phyloP scores from a whole-genome alignment of 1,140 invertebrate genomes.

The Lysiphlebus fabarum region DNA sequence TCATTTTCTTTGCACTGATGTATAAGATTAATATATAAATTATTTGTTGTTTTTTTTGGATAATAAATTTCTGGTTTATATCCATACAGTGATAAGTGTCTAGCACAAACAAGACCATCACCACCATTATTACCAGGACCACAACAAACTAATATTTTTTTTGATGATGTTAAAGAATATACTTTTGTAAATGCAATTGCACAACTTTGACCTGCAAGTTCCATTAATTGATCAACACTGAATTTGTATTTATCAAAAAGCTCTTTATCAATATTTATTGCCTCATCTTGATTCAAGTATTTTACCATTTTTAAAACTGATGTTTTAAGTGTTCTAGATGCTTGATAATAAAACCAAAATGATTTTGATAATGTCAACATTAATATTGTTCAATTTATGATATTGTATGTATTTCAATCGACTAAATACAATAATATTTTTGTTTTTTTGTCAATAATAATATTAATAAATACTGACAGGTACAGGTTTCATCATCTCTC shows the following conservation, averaged over 20 bases:
- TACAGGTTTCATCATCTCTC: too few relatives aligned
- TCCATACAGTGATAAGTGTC: conserved; percentile 91
- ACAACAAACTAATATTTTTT: conserved; percentile 77
- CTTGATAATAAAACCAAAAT: too few relatives aligned
- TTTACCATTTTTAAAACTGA: conserved; percentile 57
- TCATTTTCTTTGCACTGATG: conserved; percentile 82
- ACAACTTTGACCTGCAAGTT: conserved; percentile 94
- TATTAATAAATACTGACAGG: too few relatives aligned
- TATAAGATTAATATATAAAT: conserved; percentile 78
- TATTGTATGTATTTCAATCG: too few relatives aligned
- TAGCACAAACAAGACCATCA: conserved; percentile 93
- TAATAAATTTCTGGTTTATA: conserved; percentile 83
- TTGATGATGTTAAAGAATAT: conserved; percentile 43
- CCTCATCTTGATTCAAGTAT: conserved; percentile 78
- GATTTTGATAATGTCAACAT: too few relatives aligned
- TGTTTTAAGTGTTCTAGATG: too few relatives aligned
- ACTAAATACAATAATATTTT: too few relatives aligned
- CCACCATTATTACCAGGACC: conserved; percentile 99
- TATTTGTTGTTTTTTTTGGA: conserved; percentile 83
- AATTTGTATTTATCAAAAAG: conserved; percentile 88
- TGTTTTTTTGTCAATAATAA: too few relatives aligned
- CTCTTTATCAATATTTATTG: conserved; percentile 82
- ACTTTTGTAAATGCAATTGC: conserved; percentile 78
- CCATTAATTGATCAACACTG: conserved; percentile 97
- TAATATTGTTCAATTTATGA: too few relatives aligned